Percentiles rank a stretch among this genome's conserved stretches.
Conservation (phyloP, 2,888 invertebrate species). For the Drosophila algonquin region DNA sequence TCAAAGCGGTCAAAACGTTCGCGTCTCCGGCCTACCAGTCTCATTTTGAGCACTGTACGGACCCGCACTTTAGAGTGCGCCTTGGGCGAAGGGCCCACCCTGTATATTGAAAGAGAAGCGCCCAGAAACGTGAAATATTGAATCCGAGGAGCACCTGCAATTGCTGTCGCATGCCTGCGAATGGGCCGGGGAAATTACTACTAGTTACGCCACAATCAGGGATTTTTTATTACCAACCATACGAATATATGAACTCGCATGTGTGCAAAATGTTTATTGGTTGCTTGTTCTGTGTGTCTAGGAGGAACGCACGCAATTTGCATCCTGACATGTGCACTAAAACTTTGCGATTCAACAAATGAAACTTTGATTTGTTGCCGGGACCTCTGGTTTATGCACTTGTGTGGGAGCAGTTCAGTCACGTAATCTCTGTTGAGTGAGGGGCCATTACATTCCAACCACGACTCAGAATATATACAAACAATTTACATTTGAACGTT, state of each 20-base stretch:
- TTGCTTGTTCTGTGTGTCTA: neutral
- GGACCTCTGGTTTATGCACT: conserved; percentile 43
- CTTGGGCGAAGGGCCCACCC: neutral
- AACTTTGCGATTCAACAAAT: conserved; percentile 70
- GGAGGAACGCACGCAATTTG: conserved; percentile 58
- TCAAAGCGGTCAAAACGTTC: conserved; percentile 59
- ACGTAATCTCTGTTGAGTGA: conserved; percentile 51
- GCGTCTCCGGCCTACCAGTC: neutral
- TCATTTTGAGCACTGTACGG: neutral
- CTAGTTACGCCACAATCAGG: no score
- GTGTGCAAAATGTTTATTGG: conserved; percentile 5
- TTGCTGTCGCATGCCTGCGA: neutral
- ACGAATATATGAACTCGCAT: neutral
- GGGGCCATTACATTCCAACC: conserved; percentile 37
- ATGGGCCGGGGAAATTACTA: neutral
- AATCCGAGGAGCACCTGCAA: no score
- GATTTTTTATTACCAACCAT: no score
- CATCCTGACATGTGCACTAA: conserved; percentile 57
- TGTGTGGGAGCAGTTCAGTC: conserved; percentile 48
- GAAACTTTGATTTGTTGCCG: conserved; percentile 68
- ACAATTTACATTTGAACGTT: conserved; percentile 6
- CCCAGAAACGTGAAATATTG: no score
- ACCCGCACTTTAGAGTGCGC: neutral
- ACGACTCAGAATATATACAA: conserved; percentile 19
- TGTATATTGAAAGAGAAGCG: no score